Evolutionary conservation across 2,888 invertebrate species (phyloP), one percentile per base, ranked within the genome.

Genomic region (Quadriops clusia): DNA sequence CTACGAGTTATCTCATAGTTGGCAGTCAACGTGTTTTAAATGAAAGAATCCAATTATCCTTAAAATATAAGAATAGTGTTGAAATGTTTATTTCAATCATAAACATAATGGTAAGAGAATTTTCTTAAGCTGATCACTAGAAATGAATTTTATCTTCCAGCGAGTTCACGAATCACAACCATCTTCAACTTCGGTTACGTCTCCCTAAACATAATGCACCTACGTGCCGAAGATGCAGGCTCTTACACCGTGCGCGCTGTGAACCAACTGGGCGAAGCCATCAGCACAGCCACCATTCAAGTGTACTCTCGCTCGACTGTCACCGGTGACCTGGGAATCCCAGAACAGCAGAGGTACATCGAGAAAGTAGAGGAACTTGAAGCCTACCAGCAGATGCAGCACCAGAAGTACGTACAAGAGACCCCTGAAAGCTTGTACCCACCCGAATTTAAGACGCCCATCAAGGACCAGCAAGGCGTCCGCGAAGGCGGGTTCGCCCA

Each of bases 151-250:
- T n/a, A n/a, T n/a, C n/a, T n/a, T n/a, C n/a, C 90, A 65, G 90
- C 91, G 58, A 94, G 95, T 67, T 91, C 93, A 60, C 79, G 94
- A 67, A 93, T 91, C 67, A 87, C 87, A 60, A 89, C 91, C 61
- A 87, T 90, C 72, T 90, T 90, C 76, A 95, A 94, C 77, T 94
- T 95, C 76, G 94, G 94, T 61, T 93, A 93, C 74, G 93, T 94
- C 70, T 90, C 91, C 68, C 81, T 95, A 56, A 94, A 94, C 68
- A 93, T 97, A 65, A 74, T 91, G 80, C 93, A 94, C 79, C 83
- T 94, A 74, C 84, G 93, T 70, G 79, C 83, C 72, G 95, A 97
- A 78, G 97, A 98, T 77, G 81, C 86, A 56, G 94, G 94, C 65
- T 81, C 83, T 63, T 91, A 91, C 53, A 87, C 86, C 50, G 85